These are phyloP conservation scores for Argyra leucocephala DNA, from an alignment of 2,888 invertebrate species.

Conservation along the genomic window DNA sequence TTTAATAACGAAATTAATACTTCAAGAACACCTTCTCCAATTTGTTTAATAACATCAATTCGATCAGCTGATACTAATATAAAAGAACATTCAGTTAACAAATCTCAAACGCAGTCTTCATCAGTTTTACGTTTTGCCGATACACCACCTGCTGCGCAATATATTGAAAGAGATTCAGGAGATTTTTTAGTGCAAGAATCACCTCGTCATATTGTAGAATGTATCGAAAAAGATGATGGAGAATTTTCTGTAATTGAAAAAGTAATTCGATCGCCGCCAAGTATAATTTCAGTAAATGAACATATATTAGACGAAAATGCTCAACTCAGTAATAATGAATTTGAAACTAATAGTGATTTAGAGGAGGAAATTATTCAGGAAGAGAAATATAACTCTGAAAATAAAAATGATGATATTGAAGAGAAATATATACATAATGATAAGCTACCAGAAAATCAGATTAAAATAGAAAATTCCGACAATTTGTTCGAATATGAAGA, in stretches of 20 bases:
- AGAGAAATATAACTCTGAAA: conserved; percentile 20
- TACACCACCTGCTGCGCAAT: conserved; percentile 38
- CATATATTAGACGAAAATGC: conserved; percentile 27
- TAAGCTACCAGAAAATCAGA: conserved; percentile 17
- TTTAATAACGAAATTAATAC: conserved; percentile 16
- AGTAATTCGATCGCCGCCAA: conserved; percentile 41
- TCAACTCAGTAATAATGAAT: conserved; percentile 11
- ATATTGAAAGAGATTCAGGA: conserved; percentile 41
- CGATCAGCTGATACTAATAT: neutral
- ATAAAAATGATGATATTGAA: conserved; percentile 16
- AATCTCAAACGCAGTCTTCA: conserved; percentile 28
- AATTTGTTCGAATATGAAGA: conserved; percentile 29
- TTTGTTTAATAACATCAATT: neutral
- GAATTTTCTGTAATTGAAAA: conserved; percentile 44
- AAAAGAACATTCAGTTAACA: conserved; percentile 16
- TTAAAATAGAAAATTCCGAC: conserved; percentile 20
- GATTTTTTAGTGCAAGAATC: conserved; percentile 43
- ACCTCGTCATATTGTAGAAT: conserved; percentile 42
- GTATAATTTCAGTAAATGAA: conserved; percentile 40
- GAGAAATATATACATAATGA: conserved; percentile 14
- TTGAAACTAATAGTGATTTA: conserved; percentile 18
- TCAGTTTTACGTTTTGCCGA: conserved; percentile 38
- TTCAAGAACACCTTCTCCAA: conserved; percentile 17
- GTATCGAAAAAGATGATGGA: conserved; percentile 42
- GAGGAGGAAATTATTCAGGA: conserved; percentile 25